A percentile compares a stretch with the other conserved stretches of the same genome.
Evolutionary conservation across 2,113 vertebrate genomes (phyloP).

Genomic region (Axis porcinus): DNA sequence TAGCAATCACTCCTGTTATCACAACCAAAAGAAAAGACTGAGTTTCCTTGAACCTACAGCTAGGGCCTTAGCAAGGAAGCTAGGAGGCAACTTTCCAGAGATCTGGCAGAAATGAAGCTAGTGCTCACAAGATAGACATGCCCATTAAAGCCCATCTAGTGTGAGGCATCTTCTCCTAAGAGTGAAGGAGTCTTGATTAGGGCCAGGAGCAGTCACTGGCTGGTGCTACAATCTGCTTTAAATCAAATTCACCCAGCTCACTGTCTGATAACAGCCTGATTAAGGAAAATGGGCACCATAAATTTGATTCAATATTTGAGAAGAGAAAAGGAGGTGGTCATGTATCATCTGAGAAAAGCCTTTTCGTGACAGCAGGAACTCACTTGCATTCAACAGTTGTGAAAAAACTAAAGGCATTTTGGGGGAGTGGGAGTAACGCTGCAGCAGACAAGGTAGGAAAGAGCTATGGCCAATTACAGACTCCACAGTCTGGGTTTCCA

Average conservation of each 20-base stretch:
- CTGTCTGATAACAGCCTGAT: constrained; percentile 70
- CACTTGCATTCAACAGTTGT: constrained; percentile 47
- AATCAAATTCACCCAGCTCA: constrained; percentile 66
- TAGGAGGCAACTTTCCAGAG: not conserved
- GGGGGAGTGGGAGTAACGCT: constrained; percentile 37
- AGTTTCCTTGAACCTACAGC: not conserved
- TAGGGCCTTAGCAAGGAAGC: not conserved
- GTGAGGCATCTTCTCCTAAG: constrained; percentile 1
- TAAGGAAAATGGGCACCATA: constrained; percentile 73
- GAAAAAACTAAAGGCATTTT: constrained; percentile 55
- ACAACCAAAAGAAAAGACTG: not conserved
- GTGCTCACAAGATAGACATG: not conserved
- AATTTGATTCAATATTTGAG: constrained; percentile 72
- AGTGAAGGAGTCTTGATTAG: constrained; percentile 70
- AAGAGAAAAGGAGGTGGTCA: constrained; percentile 58
- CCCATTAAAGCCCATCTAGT: constrained; percentile 50
- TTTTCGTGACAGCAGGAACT: constrained; percentile 54
- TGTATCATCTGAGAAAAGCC: constrained; percentile 66
- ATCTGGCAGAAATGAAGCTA: not conserved
- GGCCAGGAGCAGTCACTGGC: constrained; percentile 70
- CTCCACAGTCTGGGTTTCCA: not conserved
- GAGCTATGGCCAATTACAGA: constrained; percentile 59
- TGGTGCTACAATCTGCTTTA: constrained; percentile 75
- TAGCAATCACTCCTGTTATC: not conserved
- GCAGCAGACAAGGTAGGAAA: constrained; percentile 38